Evolutionary conservation across 2,797 vertebrate species (phyloP).

Genomic region (Euphonia xanthogaster): DNA sequence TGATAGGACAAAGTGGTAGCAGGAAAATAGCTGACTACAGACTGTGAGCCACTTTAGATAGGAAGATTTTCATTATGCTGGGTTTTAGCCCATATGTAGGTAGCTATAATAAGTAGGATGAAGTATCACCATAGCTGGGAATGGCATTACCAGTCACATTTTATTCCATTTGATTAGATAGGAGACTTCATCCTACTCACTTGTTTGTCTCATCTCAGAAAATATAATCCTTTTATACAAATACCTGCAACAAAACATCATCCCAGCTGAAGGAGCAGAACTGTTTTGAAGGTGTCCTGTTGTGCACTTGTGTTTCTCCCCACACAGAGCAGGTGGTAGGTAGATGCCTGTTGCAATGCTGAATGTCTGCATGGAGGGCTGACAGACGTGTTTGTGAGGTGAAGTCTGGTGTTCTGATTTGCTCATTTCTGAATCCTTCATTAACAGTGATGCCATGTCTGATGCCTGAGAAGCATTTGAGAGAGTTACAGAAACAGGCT

Average conservation of each 20-base stretch:
- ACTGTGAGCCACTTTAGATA: background rate
- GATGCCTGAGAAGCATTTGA: background rate
- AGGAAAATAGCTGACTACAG: background rate
- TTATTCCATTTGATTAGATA: background rate
- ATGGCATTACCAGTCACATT: slow-evolving; percentile 1
- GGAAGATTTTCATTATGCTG: background rate
- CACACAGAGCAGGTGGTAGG: background rate
- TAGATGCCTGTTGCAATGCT: background rate
- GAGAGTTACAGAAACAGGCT: background rate
- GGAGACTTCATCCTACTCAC: slow-evolving; percentile 4
- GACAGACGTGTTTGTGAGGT: background rate
- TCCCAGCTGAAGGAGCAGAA: background rate
- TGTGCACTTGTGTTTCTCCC: background rate
- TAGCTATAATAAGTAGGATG: background rate
- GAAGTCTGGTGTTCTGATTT: background rate
- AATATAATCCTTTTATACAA: background rate
- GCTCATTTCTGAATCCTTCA: background rate
- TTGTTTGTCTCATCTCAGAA: slow-evolving; percentile 3
- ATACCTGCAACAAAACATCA: background rate
- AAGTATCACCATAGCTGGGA: background rate
- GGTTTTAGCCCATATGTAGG: background rate
- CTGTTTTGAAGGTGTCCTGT: background rate
- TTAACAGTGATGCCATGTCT: background rate
- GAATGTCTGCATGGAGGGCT: background rate
- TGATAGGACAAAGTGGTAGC: background rate